Percentiles rank a stretch among this genome's conserved stretches.
These are phyloP conservation scores for Chironex yamaguchii DNA, from an alignment of 30 jellyfish, hydroid and myxozoan species.

Conservation along the genomic window DNA sequence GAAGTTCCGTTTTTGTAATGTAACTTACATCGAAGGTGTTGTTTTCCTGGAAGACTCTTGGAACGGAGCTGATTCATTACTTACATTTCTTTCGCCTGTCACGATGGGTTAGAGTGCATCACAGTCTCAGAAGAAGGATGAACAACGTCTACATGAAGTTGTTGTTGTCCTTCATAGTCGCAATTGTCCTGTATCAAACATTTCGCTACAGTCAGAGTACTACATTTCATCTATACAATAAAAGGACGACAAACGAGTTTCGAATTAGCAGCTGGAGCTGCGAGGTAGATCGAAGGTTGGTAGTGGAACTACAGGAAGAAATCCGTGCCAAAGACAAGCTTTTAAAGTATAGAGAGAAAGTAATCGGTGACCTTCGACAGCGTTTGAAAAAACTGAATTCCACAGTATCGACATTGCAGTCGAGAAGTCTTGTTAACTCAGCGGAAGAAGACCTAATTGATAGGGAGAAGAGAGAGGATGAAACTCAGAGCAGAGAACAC, in stretches of 20 bases:
- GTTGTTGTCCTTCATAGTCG: constrained; percentile 10
- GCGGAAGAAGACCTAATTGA: background rate
- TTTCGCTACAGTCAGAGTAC: constrained; percentile 56
- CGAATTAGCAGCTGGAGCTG: constrained; percentile 85
- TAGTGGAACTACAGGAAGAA: constrained; percentile 69
- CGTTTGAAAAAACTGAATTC: constrained; percentile 51
- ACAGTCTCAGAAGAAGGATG: constrained; percentile 23
- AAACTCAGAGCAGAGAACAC: background rate
- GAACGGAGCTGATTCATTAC: no score
- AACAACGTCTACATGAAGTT: constrained; percentile 49
- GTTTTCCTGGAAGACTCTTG: no score
- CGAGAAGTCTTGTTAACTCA: background rate
- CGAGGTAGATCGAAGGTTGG: constrained; percentile 80
- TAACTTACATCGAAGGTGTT: no score
- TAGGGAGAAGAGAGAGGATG: background rate
- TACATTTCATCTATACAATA: constrained; percentile 47
- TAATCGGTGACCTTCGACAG: constrained; percentile 70
- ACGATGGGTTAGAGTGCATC: background rate
- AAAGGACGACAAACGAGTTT: constrained; percentile 59
- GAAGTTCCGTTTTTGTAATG: no score
- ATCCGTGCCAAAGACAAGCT: constrained; percentile 75
- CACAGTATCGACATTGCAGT: constrained; percentile 15
- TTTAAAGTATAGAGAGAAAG: constrained; percentile 88
- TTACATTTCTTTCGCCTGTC: no score
- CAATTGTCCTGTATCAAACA: constrained; percentile 53